Percentiles rank a stretch among this genome's conserved stretches.
Conservation (phyloP, 2,888 invertebrate species). For the Drosophila nr. fundita region DNA sequence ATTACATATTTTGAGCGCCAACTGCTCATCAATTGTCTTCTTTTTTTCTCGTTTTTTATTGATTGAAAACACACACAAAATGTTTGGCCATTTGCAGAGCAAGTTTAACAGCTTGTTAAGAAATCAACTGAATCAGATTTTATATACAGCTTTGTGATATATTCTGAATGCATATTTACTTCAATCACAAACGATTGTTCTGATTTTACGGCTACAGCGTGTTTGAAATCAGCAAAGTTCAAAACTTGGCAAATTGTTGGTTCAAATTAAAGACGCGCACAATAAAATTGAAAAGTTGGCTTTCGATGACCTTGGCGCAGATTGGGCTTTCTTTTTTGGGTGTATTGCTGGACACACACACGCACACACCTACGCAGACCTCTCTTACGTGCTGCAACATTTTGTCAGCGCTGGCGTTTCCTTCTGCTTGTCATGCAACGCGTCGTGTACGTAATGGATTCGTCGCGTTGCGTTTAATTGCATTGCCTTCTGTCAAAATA, state of each 20-base stretch:
- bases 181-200: neutral
- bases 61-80: neutral
- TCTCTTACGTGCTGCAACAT: slow-evolving; percentile 61
- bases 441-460: slow-evolving; percentile 72
- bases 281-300: slow-evolving; percentile 33
- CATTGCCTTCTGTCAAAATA: slow-evolving; percentile 68
- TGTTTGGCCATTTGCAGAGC: neutral
- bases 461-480: slow-evolving; percentile 29
- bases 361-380: slow-evolving; percentile 8
- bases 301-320: slow-evolving; percentile 48
- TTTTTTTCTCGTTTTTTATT: neutral
- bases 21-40: neutral
- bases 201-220: slow-evolving; percentile 1
- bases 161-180: neutral
- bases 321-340: slow-evolving; percentile 7
- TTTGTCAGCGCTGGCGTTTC: slow-evolving; percentile 47
- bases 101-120: neutral
- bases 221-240: slow-evolving; percentile 25
- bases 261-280: slow-evolving; percentile 64
- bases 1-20: neutral
- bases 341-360: no score
- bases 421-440: slow-evolving; percentile 52
- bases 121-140: neutral
- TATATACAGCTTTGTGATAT: neutral
- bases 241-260: slow-evolving; percentile 61